Evolutionary conservation across 2,113 vertebrate genomes (phyloP), one percentile per base, ranked within the genome.

Genomic region (Solenodon paradoxus): DNA sequence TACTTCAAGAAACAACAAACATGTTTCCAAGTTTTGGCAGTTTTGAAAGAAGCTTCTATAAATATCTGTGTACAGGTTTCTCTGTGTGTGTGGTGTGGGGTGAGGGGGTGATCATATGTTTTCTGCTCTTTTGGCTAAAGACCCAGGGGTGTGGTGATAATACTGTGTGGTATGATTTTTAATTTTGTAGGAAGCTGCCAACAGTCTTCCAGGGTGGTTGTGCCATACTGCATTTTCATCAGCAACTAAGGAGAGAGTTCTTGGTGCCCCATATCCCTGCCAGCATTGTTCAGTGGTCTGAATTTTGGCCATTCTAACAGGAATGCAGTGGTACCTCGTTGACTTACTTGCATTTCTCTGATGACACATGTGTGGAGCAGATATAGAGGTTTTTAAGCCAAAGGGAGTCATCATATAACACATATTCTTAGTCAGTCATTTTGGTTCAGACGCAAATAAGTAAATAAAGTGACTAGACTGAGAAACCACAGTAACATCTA

Each of bases 181-280:
- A 51, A n/a, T 51, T 63, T 49, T 51, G 10, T 88, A 61, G 64
- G 57, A 38, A 63, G 5, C 24, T 8, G 16, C 55, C 55, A 28
- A 63, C 19, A 12, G 40, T 9, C 57, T 26, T 64, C n/a, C 71
- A 61, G 32, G 30, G 57, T 32, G 17, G 26, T n/a, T 32, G n/a
- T 0, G 4, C 24, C 81, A 64, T 24, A 22, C 51, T 64, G 45
- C 57, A 32, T 17, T 4, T 35, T n/a, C 19, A 40, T 17, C 24
- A 30, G 0, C 12, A 63, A 10, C 32, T 55, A 38, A 26, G 6
- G n/a, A n/a, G 57, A 38, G 71, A 16, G 28, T 24, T 75, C 42
- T 16, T 0, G 1, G 1, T 38, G 24, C 45, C 51, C 55, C 10
- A 15, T 7, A 38, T 3, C 17, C 55, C 51, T 1, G 30, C 0